These are phyloP conservation scores for Orbicella faveolata DNA, from an alignment of 64 coral and sea anemone species.

Conservation along the genomic window DNA sequence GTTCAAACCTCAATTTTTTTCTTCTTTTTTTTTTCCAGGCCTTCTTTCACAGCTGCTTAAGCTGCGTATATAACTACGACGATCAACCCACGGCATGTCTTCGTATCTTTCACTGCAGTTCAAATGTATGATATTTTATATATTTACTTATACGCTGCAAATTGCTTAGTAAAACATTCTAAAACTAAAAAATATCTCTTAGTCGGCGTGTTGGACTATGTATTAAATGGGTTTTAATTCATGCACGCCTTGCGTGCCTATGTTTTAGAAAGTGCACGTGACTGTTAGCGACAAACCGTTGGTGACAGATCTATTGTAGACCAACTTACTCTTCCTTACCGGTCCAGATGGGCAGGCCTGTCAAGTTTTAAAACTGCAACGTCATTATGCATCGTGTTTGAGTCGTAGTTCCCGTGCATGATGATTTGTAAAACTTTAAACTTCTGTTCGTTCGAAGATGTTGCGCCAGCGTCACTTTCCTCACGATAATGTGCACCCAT, in stretches of 20 bases:
- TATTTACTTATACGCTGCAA: too few species aligned
- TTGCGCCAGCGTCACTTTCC: neutral
- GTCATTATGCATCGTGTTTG: constrained; percentile 7
- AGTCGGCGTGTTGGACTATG: too few species aligned
- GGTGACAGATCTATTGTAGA: neutral
- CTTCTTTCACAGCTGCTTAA: too few species aligned
- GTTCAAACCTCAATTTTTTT: too few species aligned
- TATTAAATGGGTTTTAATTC: neutral
- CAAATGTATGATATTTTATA: too few species aligned
- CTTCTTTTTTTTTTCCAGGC: too few species aligned
- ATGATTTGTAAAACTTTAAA: constrained; percentile 43
- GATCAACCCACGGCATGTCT: too few species aligned
- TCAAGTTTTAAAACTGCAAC: constrained; percentile 52
- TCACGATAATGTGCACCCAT: constrained; percentile 41
- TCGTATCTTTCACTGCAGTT: too few species aligned
- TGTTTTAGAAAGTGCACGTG: neutral
- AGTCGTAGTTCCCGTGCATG: constrained; percentile 13
- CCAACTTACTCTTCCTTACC: neutral
- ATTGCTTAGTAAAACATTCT: too few species aligned
- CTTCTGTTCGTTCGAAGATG: constrained; percentile 1
- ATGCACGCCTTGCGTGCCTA: neutral
- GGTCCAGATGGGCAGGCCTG: neutral
- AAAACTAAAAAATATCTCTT: too few species aligned
- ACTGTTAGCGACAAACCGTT: neutral
- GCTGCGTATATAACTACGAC: too few species aligned